Evolutionary conservation across 2,113 vertebrate species (phyloP).

Genomic region (Hippocampus mohnikei): DNA sequence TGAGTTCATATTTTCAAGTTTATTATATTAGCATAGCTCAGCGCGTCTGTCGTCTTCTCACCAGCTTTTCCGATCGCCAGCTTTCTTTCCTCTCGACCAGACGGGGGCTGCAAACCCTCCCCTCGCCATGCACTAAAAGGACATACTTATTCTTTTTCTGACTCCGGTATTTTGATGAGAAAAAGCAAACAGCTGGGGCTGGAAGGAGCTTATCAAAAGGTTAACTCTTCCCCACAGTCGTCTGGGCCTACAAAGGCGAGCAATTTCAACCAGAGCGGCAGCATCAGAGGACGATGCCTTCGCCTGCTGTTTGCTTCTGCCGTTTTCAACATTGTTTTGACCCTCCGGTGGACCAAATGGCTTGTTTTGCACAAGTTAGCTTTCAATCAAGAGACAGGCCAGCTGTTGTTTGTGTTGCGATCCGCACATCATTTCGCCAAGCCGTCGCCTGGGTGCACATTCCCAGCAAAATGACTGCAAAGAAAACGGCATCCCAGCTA

Average conservation of each 20-base stretch:
- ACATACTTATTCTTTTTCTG: slow-evolving; percentile 69
- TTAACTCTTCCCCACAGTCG: slow-evolving; percentile 64
- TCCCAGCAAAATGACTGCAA: slow-evolving; percentile 12
- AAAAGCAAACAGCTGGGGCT: slow-evolving; percentile 65
- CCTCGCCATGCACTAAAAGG: slow-evolving; percentile 36
- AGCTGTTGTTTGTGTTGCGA: slow-evolving; percentile 55
- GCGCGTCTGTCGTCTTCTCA: slow-evolving; percentile 21
- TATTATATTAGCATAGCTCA: slow-evolving; percentile 30
- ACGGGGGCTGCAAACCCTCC: slow-evolving; percentile 44
- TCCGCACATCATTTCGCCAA: slow-evolving; percentile 37
- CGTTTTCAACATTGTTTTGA: slow-evolving; percentile 53
- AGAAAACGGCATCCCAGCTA: slow-evolving; percentile 11
- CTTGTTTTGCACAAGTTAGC: slow-evolving; percentile 59
- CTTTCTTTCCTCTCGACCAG: slow-evolving; percentile 46
- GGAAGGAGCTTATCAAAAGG: slow-evolving; percentile 65
- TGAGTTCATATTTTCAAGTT: slow-evolving; percentile 6
- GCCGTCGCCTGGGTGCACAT: slow-evolving; percentile 24
- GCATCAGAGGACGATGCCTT: slow-evolving; percentile 34
- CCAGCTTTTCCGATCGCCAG: slow-evolving; percentile 29
- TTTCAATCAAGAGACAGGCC: slow-evolving; percentile 59
- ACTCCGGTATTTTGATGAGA: slow-evolving; percentile 57
- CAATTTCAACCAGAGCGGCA: slow-evolving; percentile 42
- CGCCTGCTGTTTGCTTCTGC: slow-evolving; percentile 57
- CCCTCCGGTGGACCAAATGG: slow-evolving; percentile 31
- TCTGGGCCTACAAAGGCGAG: slow-evolving; percentile 50